These are phyloP conservation scores for Lysiphlebus fabarum DNA, from an alignment of 1,140 invertebrate genomes.

Conservation along the genomic window DNA sequence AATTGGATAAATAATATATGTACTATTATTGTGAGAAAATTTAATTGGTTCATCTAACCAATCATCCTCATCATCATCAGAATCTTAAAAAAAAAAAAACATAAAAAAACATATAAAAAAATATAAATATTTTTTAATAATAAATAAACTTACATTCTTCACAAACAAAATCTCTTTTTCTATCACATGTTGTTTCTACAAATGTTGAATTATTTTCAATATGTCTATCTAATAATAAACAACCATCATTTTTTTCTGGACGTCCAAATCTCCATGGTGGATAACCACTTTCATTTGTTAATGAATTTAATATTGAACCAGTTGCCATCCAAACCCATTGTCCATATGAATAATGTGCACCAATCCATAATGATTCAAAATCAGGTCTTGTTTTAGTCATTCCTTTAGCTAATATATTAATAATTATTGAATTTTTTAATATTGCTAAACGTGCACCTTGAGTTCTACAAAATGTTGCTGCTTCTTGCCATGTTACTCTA, in stretches of 20 bases:
- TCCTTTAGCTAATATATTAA: conserved; percentile 30
- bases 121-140: conserved; percentile 29
- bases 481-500: conserved; percentile 34
- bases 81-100: conserved; percentile 25
- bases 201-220: conserved; percentile 30
- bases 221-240: conserved; percentile 34
- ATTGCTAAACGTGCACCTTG: conserved; percentile 33
- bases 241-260: conserved; percentile 32
- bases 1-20: conserved; percentile 33
- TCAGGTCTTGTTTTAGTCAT: conserved; percentile 38
- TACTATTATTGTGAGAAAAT: conserved; percentile 31
- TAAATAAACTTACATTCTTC: conserved; percentile 36
- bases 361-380: conserved; percentile 39
- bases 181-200: conserved; percentile 29
- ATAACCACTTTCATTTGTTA: conserved; percentile 32
- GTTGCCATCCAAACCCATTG: conserved; percentile 36
- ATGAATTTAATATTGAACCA: conserved; percentile 29
- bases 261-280: conserved; percentile 35
- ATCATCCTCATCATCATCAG: conserved; percentile 32
- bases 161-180: conserved; percentile 36
- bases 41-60: conserved; percentile 35
- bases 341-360: conserved; percentile 32
- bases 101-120: conserved; percentile 11
- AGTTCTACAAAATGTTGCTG: conserved; percentile 32
- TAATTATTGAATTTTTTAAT: conserved; percentile 27